Evolutionary conservation across 2,113 vertebrate genomes (phyloP), one percentile per base, ranked within the genome.

Genomic region (Pimephales promelas): DNA sequence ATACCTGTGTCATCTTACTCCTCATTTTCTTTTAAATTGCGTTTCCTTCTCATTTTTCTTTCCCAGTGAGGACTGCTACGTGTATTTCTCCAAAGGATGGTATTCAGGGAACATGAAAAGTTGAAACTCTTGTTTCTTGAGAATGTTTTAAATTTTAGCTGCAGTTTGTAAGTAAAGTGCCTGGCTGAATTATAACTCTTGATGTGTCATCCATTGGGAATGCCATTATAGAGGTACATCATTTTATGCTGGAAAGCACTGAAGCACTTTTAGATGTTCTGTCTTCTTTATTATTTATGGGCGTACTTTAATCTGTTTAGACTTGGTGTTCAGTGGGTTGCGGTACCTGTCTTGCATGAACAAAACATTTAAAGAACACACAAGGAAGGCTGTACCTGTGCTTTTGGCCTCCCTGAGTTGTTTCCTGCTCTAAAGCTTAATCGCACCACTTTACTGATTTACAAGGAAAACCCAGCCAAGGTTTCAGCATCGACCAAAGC

Each of bases 201-300:
- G 64, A 83, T 54, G 28, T n/a, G 16, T 70, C 45, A 24, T 84
- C 83, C 83, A 61, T 64, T 77, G 80, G 76, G 83, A 82, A 75
- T 66, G 70, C 36, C 68, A 73, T 43, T 79, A 81, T 70, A 80
- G 62, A 71, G 54, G 61, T 61, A 71, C 54, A 36, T 80, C 49
- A 43, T 81, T 84, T 83, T 75, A 56, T 72, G 64, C 34, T 18
- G 78, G 82, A 83, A 84, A 84, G 24, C 57, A 81, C 84, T 66
- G 81, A 83, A 85, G 49, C 79, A 75, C 75, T 82, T 84, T 83
- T 83, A 75, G 83, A 86, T 86, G 75, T 84, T 83, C 85, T 47
- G 74, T 56, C 71, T 83, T 52, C 45, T 85, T 72, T 82, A 86
- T 88, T 86, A 88, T 86, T 83, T 81, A 88, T 83, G 77, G 76